A percentile compares a stretch with the other conserved stretches of the same genome.
phyloP scores from a whole-genome alignment of 2,113 vertebrate genomes.

The Hiodon alosoides region DNA sequence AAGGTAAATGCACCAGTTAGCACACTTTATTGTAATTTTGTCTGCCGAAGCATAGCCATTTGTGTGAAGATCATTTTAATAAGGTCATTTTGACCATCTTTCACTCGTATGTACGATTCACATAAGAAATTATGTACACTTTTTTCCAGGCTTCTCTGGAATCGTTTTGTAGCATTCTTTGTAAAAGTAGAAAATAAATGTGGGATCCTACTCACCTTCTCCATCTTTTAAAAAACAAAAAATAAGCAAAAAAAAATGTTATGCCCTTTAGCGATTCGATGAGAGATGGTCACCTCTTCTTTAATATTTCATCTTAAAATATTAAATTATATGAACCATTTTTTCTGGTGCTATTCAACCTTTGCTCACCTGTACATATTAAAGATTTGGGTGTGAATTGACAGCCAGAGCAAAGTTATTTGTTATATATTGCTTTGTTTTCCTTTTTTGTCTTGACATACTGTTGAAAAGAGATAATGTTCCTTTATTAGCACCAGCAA shows the following conservation, averaged over 20 bases:
- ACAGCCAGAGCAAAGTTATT: neutral
- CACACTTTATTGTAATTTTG: conserved; percentile 38
- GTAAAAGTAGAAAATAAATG: conserved; percentile 48
- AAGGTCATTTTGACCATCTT: conserved; percentile 38
- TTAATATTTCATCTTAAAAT: neutral
- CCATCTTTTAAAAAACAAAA: conserved; percentile 29
- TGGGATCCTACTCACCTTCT: conserved; percentile 43
- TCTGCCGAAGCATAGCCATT: conserved; percentile 40
- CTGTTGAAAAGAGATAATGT: conserved; percentile 23
- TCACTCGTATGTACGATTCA: conserved; percentile 27
- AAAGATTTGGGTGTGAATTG: conserved; percentile 27
- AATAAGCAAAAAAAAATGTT: neutral
- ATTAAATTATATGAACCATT: conserved; percentile 19
- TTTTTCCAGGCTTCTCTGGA: conserved; percentile 35
- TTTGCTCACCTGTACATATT: conserved; percentile 50
- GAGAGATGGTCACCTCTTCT: too few species aligned
- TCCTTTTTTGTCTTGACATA: conserved; percentile 28
- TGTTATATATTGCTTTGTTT: neutral
- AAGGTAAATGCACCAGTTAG: conserved; percentile 45
- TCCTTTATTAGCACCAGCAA: conserved; percentile 38
- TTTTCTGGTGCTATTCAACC: conserved; percentile 70
- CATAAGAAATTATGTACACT: conserved; percentile 42
- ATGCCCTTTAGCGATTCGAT: too few species aligned
- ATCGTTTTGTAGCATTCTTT: conserved; percentile 46
- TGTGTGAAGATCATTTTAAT: conserved; percentile 50